A percentile compares a stretch with the other conserved stretches of the same genome.
Evolutionary conservation across 2,888 invertebrate genomes (phyloP).

Genomic region (Junonia oenone): DNA sequence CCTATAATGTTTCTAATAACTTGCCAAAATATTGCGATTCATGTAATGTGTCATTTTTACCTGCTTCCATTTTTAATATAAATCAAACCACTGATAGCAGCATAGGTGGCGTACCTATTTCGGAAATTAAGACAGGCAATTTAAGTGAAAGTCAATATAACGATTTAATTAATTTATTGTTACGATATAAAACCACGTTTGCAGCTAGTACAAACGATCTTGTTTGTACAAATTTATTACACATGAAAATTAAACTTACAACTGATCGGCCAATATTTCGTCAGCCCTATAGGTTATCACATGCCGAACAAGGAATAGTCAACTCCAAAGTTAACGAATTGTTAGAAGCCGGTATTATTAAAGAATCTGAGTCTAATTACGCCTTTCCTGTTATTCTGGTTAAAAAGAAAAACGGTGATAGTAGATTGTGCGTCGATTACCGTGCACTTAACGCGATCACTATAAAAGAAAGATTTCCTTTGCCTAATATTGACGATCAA

Average conservation of each 20-base stretch:
- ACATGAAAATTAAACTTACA: conserved; percentile 25
- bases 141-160: conserved; percentile 7
- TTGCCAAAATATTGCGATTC: neutral
- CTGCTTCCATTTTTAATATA: neutral
- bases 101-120: neutral
- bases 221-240: conserved; percentile 29
- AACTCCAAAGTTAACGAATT: conserved; percentile 26
- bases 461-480: conserved; percentile 31
- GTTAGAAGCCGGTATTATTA: conserved; percentile 32
- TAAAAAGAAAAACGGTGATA: conserved; percentile 33
- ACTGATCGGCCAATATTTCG: conserved; percentile 25
- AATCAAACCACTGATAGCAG: neutral
- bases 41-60: neutral
- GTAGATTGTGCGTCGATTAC: conserved; percentile 34
- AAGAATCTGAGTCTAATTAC: conserved; percentile 30
- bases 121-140: neutral
- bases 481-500: conserved; percentile 35
- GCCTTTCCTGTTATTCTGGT: conserved; percentile 33
- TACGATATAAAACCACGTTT: conserved; percentile 15
- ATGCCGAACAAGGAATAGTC: conserved; percentile 27
- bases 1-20: neutral
- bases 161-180: conserved; percentile 18
- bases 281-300: conserved; percentile 26
- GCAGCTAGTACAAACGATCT: conserved; percentile 26
- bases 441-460: neutral